Conservation (phyloP, 2,113 vertebrate genomes). For the Macroglossus sobrinus region DNA sequence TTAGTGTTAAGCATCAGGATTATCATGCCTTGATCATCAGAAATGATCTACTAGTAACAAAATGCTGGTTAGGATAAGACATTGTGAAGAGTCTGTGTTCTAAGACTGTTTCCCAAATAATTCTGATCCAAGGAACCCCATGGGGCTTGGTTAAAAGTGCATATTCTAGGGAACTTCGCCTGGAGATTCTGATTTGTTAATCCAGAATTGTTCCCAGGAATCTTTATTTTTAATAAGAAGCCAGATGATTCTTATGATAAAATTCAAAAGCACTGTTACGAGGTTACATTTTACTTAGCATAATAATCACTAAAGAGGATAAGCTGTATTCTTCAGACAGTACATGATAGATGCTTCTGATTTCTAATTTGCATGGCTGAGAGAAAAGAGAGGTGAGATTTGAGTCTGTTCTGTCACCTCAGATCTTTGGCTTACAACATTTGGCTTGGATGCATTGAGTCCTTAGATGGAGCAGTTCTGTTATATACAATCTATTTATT, state of each 20-base stretch:
- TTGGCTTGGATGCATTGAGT: background rate
- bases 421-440: background rate
- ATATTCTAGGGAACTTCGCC: background rate
- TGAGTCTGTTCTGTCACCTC: background rate
- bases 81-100: background rate
- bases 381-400: background rate
- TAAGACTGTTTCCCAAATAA: background rate
- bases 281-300: background rate
- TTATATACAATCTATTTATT: background rate
- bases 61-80: background rate
- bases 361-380: background rate
- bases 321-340: background rate
- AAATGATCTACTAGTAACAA: background rate
- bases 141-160: background rate
- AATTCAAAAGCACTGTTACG: background rate
- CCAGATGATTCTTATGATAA: background rate
- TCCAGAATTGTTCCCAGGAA: background rate
- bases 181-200: background rate
- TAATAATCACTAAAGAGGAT: background rate
- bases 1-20: background rate
- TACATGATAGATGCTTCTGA: background rate
- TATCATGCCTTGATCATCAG: background rate
- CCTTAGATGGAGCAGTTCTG: background rate
- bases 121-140: background rate
- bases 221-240: constrained; percentile 18